Conservation (phyloP, 2,888 invertebrate species). For the Tipula vernalis region DNA sequence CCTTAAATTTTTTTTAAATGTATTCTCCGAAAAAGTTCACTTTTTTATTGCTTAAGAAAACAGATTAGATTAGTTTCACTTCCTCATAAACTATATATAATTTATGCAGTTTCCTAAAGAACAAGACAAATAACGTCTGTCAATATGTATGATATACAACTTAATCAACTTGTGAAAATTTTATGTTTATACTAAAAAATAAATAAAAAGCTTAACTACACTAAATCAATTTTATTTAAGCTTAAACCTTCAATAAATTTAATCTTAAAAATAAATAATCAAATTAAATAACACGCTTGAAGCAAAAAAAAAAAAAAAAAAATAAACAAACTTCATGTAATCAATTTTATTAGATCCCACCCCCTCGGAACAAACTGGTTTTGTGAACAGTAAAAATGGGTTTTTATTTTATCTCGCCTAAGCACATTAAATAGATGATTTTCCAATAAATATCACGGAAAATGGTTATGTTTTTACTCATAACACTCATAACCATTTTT, state of each 20-base stretch:
- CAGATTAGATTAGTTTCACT: too few relatives aligned
- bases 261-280: slow-evolving; percentile 4
- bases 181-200: background rate
- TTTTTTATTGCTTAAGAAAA: too few relatives aligned
- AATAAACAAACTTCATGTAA: background rate
- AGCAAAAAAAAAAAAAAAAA: background rate
- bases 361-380: background rate
- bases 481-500: background rate
- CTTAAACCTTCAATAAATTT: slow-evolving; percentile 4
- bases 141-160: background rate
- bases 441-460: slow-evolving; percentile 4
- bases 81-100: too few relatives aligned
- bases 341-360: background rate
- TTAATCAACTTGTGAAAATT: background rate
- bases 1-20: too few relatives aligned
- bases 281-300: background rate
- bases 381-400: background rate
- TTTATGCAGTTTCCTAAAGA: too few relatives aligned
- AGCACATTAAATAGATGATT: slow-evolving; percentile 4
- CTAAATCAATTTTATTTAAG: background rate
- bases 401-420: background rate
- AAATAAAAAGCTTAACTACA: background rate
- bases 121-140: background rate
- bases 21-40: too few relatives aligned
- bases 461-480: background rate